phyloP scores from a whole-genome alignment of 2,888 invertebrate species.

The Gymnosoma rotundatum region DNA sequence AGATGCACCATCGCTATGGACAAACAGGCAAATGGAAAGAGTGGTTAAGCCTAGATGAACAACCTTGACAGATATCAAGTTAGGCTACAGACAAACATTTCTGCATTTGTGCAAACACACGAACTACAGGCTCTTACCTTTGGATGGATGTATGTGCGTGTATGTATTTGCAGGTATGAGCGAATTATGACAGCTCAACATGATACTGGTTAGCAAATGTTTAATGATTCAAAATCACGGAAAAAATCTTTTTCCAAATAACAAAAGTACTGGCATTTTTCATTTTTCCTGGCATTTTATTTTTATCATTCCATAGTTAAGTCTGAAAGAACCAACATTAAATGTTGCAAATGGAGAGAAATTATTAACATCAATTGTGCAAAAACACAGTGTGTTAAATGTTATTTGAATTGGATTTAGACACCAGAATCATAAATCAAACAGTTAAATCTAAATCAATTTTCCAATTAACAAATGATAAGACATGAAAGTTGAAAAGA shows the following conservation, averaged over 20 bases:
- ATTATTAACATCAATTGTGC: conserved; percentile 43
- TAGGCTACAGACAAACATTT: conserved; percentile 59
- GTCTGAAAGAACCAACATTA: conserved; percentile 35
- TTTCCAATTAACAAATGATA: conserved; percentile 70
- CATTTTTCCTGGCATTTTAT: conserved; percentile 30
- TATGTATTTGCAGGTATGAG: conserved; percentile 31
- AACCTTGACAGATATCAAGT: conserved; percentile 70
- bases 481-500: conserved; percentile 56
- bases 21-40: conserved; percentile 44
- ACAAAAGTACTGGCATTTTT: conserved; percentile 10
- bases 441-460: conserved; percentile 70
- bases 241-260: conserved; percentile 49
- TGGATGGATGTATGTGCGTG: background rate
- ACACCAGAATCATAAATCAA: conserved; percentile 73
- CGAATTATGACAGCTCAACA: conserved; percentile 71
- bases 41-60: conserved; percentile 66
- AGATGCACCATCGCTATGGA: conserved; percentile 11
- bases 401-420: conserved; percentile 71
- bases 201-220: conserved; percentile 70
- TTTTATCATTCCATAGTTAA: conserved; percentile 20
- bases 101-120: background rate
- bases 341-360: conserved; percentile 48
- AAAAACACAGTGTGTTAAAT: conserved; percentile 71
- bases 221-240: conserved; percentile 69
- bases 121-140: background rate